Evolutionary conservation across 2,888 invertebrate species (phyloP), one percentile per base, ranked within the genome.

Genomic region (Drosophila longiperda): DNA sequence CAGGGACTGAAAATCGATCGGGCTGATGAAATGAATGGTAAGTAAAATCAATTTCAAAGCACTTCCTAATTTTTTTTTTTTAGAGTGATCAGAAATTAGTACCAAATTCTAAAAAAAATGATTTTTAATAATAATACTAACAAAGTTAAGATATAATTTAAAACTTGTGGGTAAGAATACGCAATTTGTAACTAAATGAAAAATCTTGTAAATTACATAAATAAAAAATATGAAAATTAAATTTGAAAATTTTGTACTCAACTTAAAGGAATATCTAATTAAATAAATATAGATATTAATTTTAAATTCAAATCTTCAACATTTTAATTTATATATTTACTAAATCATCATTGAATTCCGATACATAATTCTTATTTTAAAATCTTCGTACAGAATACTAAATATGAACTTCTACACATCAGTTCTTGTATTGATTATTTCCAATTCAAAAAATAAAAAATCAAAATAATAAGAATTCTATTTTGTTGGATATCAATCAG

Each of bases 1-100:
- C 97, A 97, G 92, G 97, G 97, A 54, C 95, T 97, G 92, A 98
- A 98, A 94, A 95, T 97, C 92, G 97, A 97, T 93, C 91, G 93
- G 69, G 92, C 92, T 82, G 93, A 93, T 87, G 93, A 93, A 82
- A 87, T 93, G 85, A 92, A 92, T 90, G 93, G 93, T 93, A 82
- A 91, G 89, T 50, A 8, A 45, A 23, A 1, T 15, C 4, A 15
- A 23, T 45, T 23, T 23, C 8, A 20, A 45, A 20, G 15, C 1
- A 20, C 7, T 45, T 20, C 7, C 3, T 7, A 1, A 15, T 15
- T 20, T 20, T 15, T 4, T 7, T 20, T 20, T 12, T 45, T 20
- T 20, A 45, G 1, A 7, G 3, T 20, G 7, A 20, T 20, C 12
- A 20, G 20, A 20, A 45, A 45, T 23, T 1, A 8, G 4, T 45